A percentile compares a stretch with the other conserved stretches of the same genome.
Evolutionary conservation across 1,140 invertebrate species (phyloP).

Genomic region (Acromyrmex charruanus): DNA sequence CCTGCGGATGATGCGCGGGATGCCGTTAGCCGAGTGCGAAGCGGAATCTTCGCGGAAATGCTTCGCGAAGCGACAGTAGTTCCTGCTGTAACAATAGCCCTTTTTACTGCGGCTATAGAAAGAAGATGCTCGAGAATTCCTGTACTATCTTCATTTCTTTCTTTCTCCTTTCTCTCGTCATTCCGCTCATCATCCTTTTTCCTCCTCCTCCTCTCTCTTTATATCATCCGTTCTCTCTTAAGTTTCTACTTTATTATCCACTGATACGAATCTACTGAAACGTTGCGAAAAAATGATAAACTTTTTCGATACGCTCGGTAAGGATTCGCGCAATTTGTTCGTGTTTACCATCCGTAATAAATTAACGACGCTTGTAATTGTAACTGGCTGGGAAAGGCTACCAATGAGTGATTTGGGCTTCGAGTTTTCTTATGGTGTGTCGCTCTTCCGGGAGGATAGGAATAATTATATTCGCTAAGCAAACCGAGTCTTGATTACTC

Average conservation of each 20-base stretch:
- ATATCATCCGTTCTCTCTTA: not conserved
- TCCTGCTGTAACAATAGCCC: conserved; percentile 71
- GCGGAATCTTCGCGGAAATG: conserved; percentile 77
- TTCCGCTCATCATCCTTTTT: not conserved
- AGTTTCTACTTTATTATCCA: conserved; percentile 35
- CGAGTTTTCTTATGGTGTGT: conserved; percentile 9
- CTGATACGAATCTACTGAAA: conserved; percentile 12
- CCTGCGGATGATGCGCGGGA: conserved; percentile 67
- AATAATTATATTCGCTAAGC: conserved; percentile 9
- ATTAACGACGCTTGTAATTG: conserved; percentile 42
- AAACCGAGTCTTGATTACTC: not conserved
- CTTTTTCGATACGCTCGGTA: not conserved
- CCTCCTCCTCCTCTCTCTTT: not conserved
- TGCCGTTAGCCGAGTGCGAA: conserved; percentile 75
- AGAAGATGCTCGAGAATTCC: conserved; percentile 48
- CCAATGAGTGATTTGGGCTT: conserved; percentile 22
- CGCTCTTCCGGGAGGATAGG: not conserved
- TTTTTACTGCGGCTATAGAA: conserved; percentile 65
- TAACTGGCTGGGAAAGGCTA: not conserved
- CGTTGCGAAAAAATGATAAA: conserved; percentile 8
- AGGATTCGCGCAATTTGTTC: not conserved
- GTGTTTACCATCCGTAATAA: conserved; percentile 21
- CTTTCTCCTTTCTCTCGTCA: conserved; percentile 9
- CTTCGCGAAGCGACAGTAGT: conserved; percentile 72
- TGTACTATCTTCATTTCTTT: not conserved